Percentiles rank a stretch among this genome's conserved stretches.
phyloP scores from a whole-genome alignment of 2,797 vertebrate genomes.

The Fratercula arctica region DNA sequence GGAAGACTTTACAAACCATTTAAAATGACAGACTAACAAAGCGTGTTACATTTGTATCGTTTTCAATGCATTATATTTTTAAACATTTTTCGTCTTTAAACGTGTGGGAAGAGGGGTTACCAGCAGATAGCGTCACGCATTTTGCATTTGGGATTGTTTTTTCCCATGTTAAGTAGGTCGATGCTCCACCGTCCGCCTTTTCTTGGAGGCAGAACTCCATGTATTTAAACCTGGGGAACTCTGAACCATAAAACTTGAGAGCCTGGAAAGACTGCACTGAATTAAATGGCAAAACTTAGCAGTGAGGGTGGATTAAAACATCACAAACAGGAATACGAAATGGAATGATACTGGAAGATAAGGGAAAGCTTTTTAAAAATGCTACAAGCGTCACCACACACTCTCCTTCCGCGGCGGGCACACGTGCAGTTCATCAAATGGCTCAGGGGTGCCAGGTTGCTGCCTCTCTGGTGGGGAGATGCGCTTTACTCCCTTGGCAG shows the following conservation, averaged over 20 bases:
- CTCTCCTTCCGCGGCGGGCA: not conserved
- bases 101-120: not conserved
- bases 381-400: not conserved
- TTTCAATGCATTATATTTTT: not conserved
- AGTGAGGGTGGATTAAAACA: not conserved
- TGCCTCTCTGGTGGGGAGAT: not conserved
- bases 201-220: not conserved
- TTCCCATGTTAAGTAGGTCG: not conserved
- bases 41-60: not conserved
- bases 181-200: not conserved
- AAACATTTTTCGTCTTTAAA: not conserved
- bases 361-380: not conserved
- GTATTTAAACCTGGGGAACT: not conserved
- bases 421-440: fast-evolving
- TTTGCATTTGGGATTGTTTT: not conserved
- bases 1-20: constrained; percentile 29
- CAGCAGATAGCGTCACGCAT: not conserved
- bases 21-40: constrained; percentile 33
- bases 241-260: not conserved
- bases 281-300: not conserved
- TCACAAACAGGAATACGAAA: not conserved
- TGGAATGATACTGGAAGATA: not conserved
- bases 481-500: not conserved
- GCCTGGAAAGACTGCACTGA: not conserved
- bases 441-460: not conserved